Evolutionary conservation across 1,140 invertebrate genomes (phyloP), one percentile per base, ranked within the genome.

Genomic region (Drosophila lini): DNA sequence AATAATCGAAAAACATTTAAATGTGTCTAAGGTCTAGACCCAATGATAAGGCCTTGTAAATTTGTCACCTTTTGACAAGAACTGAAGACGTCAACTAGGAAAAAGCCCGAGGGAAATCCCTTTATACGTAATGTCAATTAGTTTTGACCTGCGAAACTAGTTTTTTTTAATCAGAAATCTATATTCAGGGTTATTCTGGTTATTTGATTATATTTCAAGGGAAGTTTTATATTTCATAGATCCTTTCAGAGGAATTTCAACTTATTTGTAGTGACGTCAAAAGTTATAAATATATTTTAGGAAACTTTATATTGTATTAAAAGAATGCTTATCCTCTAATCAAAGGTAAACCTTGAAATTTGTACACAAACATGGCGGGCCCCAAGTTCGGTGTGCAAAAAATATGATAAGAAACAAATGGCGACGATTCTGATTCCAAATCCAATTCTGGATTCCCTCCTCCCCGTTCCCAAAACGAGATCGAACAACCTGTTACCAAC

Each of bases 41-140:
- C 16, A 36, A 55, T 71, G 69, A 73, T 73, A 73, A 73, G 67
- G 22, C 3, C 4, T 36, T 50, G 68, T 70, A 59, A 70, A 70
- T 57, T n/a, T 28, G 22, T 58, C 28, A 44, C 34, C 16, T 47
- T 34, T 52, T 65, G 68, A 48, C 64, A 22, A 40, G n/a, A 31
- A 48, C 31, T 31, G 16, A 67, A 69, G 65, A 58, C 36, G 65
- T 71, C 68, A 70, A 58, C 44, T 42, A 48, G 42, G 13, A 13
- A 53, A 48, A 31, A 32, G 41, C 15, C 13, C 19, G 0, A 47
- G 68, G 68, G 50, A 71, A 69, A 47, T 69, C 67, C 67, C 68
- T 48, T 28, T 8, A 40, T 47, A 36, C 41, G 16, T 22, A 50
- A 56, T 48, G 36, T 50, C 68, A 70, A 15, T 3, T n/a, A 5